A percentile compares a stretch with the other conserved stretches of the same genome.
Evolutionary conservation across 2,888 invertebrate species (phyloP).

Genomic region (Drosophila tripunctata): DNA sequence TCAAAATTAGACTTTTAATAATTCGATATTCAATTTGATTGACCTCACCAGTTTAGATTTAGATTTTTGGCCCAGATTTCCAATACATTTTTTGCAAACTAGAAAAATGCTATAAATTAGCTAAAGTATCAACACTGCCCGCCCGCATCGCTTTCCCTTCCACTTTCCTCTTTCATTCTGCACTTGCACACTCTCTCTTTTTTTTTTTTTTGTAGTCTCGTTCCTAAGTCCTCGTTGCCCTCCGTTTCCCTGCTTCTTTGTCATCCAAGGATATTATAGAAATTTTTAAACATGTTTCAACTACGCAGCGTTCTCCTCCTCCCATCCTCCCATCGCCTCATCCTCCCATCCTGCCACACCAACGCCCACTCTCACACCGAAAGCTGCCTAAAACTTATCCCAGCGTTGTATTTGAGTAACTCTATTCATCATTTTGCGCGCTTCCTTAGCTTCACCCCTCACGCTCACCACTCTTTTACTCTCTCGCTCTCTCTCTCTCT

Average conservation of each 20-base stretch:
- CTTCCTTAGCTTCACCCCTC: conserved; percentile 41
- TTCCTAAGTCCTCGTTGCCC: conserved; percentile 7
- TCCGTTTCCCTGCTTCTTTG: conserved; percentile 12
- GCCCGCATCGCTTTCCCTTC: not conserved
- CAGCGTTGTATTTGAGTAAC: conserved; percentile 69
- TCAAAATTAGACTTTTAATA: no score
- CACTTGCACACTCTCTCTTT: not conserved
- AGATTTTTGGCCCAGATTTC: no score
- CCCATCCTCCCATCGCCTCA: not conserved
- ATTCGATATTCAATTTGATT: no score
- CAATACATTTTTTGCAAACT: no score
- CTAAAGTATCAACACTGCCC: no score
- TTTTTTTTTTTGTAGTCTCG: not conserved
- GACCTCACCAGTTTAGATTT: no score
- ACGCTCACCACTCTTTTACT: not conserved
- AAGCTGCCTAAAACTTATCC: conserved; percentile 10
- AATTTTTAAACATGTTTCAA: conserved; percentile 78
- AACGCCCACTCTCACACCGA: not conserved
- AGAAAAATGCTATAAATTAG: no score
- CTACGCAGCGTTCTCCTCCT: conserved; percentile 55
- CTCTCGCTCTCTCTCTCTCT: not conserved
- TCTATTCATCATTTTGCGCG: conserved; percentile 77
- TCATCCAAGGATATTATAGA: conserved; percentile 65
- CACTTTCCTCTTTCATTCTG: not conserved
- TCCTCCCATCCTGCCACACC: not conserved